Percentiles rank a stretch among this genome's conserved stretches.
Conservation (phyloP, 2,797 vertebrate species). For the Geotrypetes seraphini region DNA sequence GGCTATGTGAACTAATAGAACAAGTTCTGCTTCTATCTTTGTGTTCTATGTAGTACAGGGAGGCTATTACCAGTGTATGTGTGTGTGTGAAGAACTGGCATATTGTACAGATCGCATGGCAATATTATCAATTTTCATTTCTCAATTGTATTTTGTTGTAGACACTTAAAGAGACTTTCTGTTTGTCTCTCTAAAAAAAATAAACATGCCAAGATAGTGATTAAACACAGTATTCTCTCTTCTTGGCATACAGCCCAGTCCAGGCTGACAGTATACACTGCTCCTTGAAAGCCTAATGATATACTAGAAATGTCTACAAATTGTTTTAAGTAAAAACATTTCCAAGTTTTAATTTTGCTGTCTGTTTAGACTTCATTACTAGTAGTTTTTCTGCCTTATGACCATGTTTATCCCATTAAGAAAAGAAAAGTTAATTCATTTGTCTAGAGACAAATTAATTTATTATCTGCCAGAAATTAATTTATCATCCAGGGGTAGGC, state of each 20-base stretch:
- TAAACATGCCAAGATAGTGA: constrained; percentile 3
- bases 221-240: constrained; percentile 11
- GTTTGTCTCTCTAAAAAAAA: no score
- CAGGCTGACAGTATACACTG: constrained; percentile 5
- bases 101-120: no score
- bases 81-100: no score
- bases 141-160: no score
- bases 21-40: no score
- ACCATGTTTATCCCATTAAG: background rate
- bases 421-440: background rate
- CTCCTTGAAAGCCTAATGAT: constrained; percentile 20
- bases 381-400: background rate
- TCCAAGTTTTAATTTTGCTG: constrained; percentile 12
- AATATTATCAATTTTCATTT: no score
- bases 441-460: background rate
- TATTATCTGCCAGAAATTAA: no score
- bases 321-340: constrained; percentile 18
- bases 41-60: no score
- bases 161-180: no score
- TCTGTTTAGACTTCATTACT: constrained; percentile 5
- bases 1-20: no score
- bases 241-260: constrained; percentile 14
- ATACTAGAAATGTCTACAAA: constrained; percentile 17
- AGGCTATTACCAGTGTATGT: no score
- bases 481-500: no score